phyloP scores from a whole-genome alignment of 2,888 invertebrate genomes.

The Pachliopta kotzebuea region DNA sequence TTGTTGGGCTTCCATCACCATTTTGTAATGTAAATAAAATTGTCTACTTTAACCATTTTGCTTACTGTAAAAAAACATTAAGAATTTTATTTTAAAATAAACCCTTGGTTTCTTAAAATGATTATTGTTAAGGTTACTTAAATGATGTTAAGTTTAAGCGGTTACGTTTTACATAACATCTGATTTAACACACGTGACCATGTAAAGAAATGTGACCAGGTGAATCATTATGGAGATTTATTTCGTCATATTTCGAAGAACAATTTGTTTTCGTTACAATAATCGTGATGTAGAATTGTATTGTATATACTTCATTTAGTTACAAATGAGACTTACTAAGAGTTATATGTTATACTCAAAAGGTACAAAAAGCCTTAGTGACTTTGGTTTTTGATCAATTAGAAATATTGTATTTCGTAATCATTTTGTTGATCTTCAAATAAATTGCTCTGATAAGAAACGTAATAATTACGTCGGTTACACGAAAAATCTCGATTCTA shows the following conservation, averaged over 20 bases:
- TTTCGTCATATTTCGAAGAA: slow-evolving; percentile 58
- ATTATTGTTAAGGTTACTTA: background rate
- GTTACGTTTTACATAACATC: slow-evolving; percentile 24
- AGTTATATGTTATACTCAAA: too few relatives aligned
- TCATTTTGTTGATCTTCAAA: too few relatives aligned
- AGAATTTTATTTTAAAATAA: background rate
- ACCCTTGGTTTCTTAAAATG: background rate
- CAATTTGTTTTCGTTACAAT: slow-evolving; percentile 37
- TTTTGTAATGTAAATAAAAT: too few relatives aligned
- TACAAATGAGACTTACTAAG: too few relatives aligned
- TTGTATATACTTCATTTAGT: background rate
- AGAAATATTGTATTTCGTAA: too few relatives aligned
- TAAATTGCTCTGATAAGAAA: too few relatives aligned
- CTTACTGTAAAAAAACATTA: too few relatives aligned
- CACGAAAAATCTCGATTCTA: too few relatives aligned
- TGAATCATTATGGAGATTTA: slow-evolving; percentile 52
- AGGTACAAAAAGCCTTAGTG: background rate
- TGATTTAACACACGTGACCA: slow-evolving; percentile 40
- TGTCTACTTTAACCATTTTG: too few relatives aligned
- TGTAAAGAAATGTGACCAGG: slow-evolving; percentile 36
- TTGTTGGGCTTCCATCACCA: background rate
- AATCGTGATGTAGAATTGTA: background rate
- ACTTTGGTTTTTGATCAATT: too few relatives aligned
- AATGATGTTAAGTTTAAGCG: slow-evolving; percentile 19
- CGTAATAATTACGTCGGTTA: too few relatives aligned